A percentile compares a stretch with the other conserved stretches of the same genome.
These are phyloP conservation scores for Plebejus melissa DNA, from an alignment of 2,888 invertebrate genomes.

Conservation along the genomic window DNA sequence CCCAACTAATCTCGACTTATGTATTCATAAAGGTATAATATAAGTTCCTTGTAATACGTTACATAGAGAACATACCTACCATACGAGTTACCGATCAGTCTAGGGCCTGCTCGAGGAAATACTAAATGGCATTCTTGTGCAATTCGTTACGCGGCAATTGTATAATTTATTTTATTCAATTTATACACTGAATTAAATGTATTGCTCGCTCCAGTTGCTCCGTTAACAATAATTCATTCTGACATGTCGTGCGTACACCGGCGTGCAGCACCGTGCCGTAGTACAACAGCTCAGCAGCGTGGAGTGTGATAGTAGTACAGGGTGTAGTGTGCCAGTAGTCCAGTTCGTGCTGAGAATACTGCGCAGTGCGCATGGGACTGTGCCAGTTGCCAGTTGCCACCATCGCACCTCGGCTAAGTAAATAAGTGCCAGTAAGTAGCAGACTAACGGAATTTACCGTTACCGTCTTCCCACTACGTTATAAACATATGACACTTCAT, in stretches of 20 bases:
- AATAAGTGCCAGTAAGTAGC: neutral
- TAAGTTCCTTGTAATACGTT: neutral
- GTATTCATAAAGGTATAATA: neutral
- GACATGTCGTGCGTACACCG: neutral
- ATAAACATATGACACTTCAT: neutral
- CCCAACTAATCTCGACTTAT: neutral
- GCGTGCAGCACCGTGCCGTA: too few species aligned
- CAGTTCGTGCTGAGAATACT: conserved; percentile 8
- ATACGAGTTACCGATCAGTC: neutral
- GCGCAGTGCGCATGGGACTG: neutral
- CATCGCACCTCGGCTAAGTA: neutral
- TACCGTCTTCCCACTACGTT: neutral
- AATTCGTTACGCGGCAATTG: conserved; percentile 10
- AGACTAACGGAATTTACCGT: neutral
- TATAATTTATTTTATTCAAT: conserved; percentile 8
- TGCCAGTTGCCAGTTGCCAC: neutral
- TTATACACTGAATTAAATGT: neutral
- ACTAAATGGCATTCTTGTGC: neutral
- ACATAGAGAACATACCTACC: neutral
- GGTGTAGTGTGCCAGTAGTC: neutral
- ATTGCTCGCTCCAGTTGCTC: neutral
- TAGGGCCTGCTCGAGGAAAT: neutral
- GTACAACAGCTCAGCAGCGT: too few species aligned
- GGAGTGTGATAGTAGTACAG: neutral
- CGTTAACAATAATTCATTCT: neutral